Conservation (phyloP, 2,888 invertebrate genomes). For the Coelogynopora nodosa region DNA sequence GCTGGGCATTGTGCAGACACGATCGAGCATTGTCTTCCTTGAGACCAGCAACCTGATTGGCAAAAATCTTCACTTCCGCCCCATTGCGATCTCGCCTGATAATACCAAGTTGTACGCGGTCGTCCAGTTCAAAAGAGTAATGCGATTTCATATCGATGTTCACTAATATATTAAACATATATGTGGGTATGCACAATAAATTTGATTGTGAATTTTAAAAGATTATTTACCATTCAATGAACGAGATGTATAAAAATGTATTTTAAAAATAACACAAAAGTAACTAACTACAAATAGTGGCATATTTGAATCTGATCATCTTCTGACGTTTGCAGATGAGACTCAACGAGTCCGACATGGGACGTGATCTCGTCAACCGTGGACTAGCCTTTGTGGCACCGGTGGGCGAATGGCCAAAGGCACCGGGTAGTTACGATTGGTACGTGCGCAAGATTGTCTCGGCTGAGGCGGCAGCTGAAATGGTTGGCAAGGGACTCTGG, state of each 20-base stretch:
- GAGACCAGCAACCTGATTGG: not conserved
- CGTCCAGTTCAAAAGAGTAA: not conserved
- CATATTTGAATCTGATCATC: too few species aligned
- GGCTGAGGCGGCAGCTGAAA: not conserved
- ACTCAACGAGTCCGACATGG: too few species aligned
- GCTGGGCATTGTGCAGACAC: not conserved
- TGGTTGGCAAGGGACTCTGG: not conserved
- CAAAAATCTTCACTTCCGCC: not conserved
- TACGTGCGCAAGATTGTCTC: not conserved
- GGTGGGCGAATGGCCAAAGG: not conserved
- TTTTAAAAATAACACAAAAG: too few species aligned
- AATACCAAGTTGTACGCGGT: not conserved
- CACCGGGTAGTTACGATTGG: not conserved
- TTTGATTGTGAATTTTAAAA: too few species aligned
- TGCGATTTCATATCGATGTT: too few species aligned
- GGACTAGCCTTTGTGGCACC: not conserved
- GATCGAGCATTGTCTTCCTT: not conserved
- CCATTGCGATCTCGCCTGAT: not conserved
- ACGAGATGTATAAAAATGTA: too few species aligned
- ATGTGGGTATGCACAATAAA: too few species aligned
- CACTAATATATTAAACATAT: too few species aligned
- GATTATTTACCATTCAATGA: too few species aligned
- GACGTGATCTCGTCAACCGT: not conserved
- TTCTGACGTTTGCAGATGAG: too few species aligned
- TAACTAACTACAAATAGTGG: too few species aligned